These are phyloP conservation scores for Zingel zingel DNA, from an alignment of 2,113 vertebrate genomes.

Conservation along the genomic window DNA sequence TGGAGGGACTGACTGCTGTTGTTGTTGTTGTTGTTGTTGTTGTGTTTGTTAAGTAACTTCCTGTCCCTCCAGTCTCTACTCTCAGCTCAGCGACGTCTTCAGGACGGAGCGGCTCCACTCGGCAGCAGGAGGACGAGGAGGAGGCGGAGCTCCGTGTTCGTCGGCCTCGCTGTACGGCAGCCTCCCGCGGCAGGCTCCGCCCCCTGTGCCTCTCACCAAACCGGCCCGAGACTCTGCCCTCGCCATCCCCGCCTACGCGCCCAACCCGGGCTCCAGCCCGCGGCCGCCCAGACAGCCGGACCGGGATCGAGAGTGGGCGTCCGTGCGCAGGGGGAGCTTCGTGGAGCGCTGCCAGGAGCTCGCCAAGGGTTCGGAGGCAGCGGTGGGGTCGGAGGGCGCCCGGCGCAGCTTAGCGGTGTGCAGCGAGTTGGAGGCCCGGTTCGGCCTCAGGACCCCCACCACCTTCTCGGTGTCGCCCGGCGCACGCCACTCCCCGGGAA, in stretches of 20 bases:
- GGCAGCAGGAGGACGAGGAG: slow-evolving; percentile 17
- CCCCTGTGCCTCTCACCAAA: slow-evolving; percentile 55
- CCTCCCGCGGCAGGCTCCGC: slow-evolving; percentile 76
- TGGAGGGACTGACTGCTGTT: too few species aligned
- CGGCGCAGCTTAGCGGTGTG: slow-evolving; percentile 77
- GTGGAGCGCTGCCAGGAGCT: slow-evolving; percentile 92
- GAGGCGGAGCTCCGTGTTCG: slow-evolving; percentile 19
- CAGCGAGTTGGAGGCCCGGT: slow-evolving; percentile 77
- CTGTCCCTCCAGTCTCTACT: slow-evolving; percentile 78
- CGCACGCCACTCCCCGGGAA: slow-evolving; percentile 23
- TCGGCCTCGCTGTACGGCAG: slow-evolving; percentile 62
- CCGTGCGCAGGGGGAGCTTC: slow-evolving; percentile 84
- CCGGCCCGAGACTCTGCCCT: slow-evolving; percentile 45
- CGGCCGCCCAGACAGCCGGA: slow-evolving; percentile 42
- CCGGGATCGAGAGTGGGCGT: slow-evolving; percentile 44
- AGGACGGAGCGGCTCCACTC: slow-evolving; percentile 57
- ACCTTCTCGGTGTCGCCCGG: slow-evolving; percentile 60
- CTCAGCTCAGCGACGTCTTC: slow-evolving; percentile 72
- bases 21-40: background rate
- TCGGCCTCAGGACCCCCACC: slow-evolving; percentile 61
- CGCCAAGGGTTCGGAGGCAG: slow-evolving; percentile 81
- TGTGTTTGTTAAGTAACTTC: slow-evolving; percentile 18
- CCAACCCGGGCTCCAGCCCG: slow-evolving; percentile 53
- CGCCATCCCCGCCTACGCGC: slow-evolving; percentile 33
- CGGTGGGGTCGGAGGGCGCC: slow-evolving; percentile 49